Percentiles rank a stretch among this genome's conserved stretches.
Evolutionary conservation across 2,888 invertebrate genomes (phyloP).

Genomic region (Perithous albicinctus): DNA sequence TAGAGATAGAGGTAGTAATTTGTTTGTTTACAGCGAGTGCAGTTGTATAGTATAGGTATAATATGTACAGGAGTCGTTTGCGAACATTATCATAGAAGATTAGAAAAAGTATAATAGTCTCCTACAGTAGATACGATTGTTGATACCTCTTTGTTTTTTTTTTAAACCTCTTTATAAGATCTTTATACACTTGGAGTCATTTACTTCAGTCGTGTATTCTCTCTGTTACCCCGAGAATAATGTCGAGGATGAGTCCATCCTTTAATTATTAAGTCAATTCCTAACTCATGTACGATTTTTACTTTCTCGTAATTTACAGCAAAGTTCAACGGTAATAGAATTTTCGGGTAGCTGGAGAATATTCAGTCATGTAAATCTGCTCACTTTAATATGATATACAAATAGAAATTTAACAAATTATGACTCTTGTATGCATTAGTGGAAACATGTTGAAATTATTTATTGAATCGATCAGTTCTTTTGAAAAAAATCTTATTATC

Average conservation of each 20-base stretch:
- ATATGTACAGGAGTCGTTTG: conserved; percentile 45
- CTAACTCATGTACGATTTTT: neutral
- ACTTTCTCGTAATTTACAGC: neutral
- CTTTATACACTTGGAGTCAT: conserved; percentile 45
- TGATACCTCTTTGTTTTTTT: conserved; percentile 11
- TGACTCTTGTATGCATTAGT: too few relatives aligned
- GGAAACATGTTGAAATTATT: too few relatives aligned
- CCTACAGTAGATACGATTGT: conserved; percentile 39
- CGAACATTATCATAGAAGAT: conserved; percentile 54
- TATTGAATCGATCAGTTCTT: too few relatives aligned
- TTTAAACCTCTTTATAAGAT: conserved; percentile 36
- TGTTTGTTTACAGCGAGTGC: conserved; percentile 31
- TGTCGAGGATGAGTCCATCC: conserved; percentile 21
- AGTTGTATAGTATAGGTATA: conserved; percentile 40
- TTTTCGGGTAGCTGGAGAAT: neutral
- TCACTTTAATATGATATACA: neutral
- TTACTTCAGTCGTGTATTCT: conserved; percentile 61
- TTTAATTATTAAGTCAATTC: conserved; percentile 27
- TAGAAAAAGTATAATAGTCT: conserved; percentile 63
- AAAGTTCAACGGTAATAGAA: neutral
- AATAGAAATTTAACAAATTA: neutral
- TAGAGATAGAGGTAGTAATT: conserved; percentile 30
- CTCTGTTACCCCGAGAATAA: conserved; percentile 46
- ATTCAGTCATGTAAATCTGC: neutral
- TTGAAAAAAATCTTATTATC: too few relatives aligned